Base-by-base conservation (phyloP, 2,888 invertebrate species). In the Drosophila demipolita region DNA sequence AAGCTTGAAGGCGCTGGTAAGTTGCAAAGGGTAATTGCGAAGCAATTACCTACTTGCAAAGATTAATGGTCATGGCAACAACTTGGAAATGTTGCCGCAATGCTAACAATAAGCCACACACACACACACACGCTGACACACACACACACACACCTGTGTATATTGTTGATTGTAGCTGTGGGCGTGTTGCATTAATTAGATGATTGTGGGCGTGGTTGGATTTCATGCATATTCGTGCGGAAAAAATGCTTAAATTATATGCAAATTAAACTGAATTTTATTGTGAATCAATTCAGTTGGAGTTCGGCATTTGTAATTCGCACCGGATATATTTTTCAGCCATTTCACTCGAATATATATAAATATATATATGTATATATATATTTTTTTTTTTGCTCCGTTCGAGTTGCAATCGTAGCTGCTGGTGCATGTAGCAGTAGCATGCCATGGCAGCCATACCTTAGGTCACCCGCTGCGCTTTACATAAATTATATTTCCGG, bases 401-500 rank as follows among this genome's bases (percentile, higher is more conserved):
- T 26, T 42, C 15, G 73, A 78, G 66, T 62, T 85, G 87, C 80
- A 82, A 77, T 74, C 69, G 67, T 42, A 45, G 69, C 70, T 70
- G 67, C 53, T 61, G 68, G 49, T 53, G 55, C 62, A 52, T 61
- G 54, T 50, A 33, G 58, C 61, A 12, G 36, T 17, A 40, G 42
- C 60, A 55, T 33, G 38, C 40, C 52, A 38, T 29, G 50, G 50
- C 60, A 45, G 63, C 67, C 80, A 73, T 82, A 82, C 73, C 76
- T 78, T 74, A 59, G 89, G 84, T 89, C 83, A 83, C 86, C 86
- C 86, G 86, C 86, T 89, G 84, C 84, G 87, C 83, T 90, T 87
- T 90, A 90, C 87, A 87, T 89, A 87, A 90, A 87, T 87, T 87
- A 90, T 87, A 89, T 89, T 87, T 87, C 87, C 87, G 87, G 77